Base-by-base conservation (phyloP, 1,140 invertebrate genomes). In the Drosophila orena region DNA sequence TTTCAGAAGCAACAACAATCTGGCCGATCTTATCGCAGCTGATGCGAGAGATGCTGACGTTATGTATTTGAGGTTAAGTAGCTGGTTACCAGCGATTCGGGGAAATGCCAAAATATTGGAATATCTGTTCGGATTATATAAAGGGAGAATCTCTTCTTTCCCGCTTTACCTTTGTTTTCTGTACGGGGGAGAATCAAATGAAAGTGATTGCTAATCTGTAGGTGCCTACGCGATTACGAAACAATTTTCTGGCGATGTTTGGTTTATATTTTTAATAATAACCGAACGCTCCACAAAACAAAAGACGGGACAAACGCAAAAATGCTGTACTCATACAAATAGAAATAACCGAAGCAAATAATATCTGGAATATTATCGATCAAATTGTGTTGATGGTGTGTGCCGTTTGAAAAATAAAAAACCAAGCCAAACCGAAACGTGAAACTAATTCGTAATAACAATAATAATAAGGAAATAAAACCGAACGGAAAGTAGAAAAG, bases 401-500 rank as follows among this genome's bases (percentile, higher is more conserved):
- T 42, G 27, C 49, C 46, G 34, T 34, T 43, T 53, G 27, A 27
- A 49, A 11, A 47, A 57, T 22, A 22, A 69, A 70, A 37, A 84
- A 90, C 55, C 55, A 37, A 83, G 79, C 59, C 70, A 61, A 81
- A 74, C 59, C 59, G 72, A 90, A 86, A 65, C 42, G 65, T 57
- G 68, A 61, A 88, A 79, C 64, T 61, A 80, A 79, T 79, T 65
- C 55, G 68, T 64, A 64, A 80, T 62, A 69, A 76, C 30, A 70
- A 79, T 79, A 88, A 88, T 84, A 88, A 89, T 84, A 84, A 89
- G 78, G 81, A 89, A 91, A 88, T 88, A 90, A 91, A 91, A 91
- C 64, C 79, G 75, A 91, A 91, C 88, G 79, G 79, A 92, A 92
- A 92, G 86, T 81, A 91, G 90, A 91, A 91, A 91, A 89, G 77